Evolutionary conservation across 2,888 invertebrate species (phyloP).

Genomic region (Tachina grossa): DNA sequence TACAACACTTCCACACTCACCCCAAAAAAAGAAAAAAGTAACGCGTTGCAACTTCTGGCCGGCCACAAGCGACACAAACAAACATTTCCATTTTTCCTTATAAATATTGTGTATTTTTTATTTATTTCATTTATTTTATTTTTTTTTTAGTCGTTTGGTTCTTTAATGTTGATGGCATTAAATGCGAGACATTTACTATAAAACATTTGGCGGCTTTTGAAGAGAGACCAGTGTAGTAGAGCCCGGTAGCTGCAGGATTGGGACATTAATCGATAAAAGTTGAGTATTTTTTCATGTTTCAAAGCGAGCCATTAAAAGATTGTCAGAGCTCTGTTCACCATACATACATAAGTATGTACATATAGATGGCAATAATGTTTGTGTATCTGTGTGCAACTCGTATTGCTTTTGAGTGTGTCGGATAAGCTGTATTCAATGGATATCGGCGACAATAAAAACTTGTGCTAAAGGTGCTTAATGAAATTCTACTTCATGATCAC

Average conservation of each 20-base stretch:
- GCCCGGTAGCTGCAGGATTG: conserved; percentile 82
- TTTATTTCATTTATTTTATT: background rate
- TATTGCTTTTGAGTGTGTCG: conserved; percentile 51
- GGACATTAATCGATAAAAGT: conserved; percentile 84
- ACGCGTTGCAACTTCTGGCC: conserved; percentile 35
- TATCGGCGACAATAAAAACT: conserved; percentile 72
- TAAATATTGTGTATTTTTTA: conserved; percentile 25
- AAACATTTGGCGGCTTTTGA: conserved; percentile 70
- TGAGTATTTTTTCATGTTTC: conserved; percentile 83
- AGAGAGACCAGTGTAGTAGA: conserved; percentile 63
- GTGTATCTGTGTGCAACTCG: conserved; percentile 38
- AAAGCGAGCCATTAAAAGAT: conserved; percentile 83
- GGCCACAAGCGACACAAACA: conserved; percentile 14
- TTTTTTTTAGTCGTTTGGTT: conserved; percentile 7
- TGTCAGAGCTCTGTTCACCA: conserved; percentile 76
- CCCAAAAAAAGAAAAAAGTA: background rate
- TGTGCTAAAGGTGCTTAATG: conserved; percentile 76
- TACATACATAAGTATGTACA: no score
- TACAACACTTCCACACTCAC: conserved; percentile 68
- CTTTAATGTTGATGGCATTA: conserved; percentile 62
- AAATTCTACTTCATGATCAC: conserved; percentile 76
- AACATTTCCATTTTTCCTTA: conserved; percentile 49
- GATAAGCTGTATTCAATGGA: conserved; percentile 66
- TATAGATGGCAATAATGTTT: conserved; percentile 17
- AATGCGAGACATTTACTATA: conserved; percentile 72